Evolutionary conservation across 2,113 vertebrate genomes (phyloP).

Genomic region (Cynoglossus semilaevis): DNA sequence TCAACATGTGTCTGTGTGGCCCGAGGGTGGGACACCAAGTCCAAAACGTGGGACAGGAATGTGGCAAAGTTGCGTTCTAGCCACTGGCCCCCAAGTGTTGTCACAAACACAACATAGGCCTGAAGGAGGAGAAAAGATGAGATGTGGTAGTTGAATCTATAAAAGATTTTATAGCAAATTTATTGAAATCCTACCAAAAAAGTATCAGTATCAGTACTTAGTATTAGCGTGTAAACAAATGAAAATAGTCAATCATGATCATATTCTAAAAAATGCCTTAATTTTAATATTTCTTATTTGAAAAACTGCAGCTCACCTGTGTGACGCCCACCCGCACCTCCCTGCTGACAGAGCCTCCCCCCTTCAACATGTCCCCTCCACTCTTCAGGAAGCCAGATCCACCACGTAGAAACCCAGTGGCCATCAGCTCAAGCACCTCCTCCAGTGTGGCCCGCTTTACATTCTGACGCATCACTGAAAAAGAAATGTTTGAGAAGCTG

Average conservation of each 20-base stretch:
- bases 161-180: too few relatives aligned
- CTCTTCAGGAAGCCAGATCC: slow-evolving; percentile 97
- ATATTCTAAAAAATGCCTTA: too few relatives aligned
- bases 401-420: slow-evolving; percentile 94
- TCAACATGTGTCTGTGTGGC: slow-evolving; percentile 97
- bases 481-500: background rate
- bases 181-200: too few relatives aligned
- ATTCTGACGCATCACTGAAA: slow-evolving; percentile 95
- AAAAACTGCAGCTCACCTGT: slow-evolving; percentile 80
- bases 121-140: slow-evolving; percentile 46
- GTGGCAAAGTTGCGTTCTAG: slow-evolving; percentile 95
- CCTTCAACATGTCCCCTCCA: slow-evolving; percentile 98
- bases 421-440: slow-evolving; percentile 96
- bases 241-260: too few relatives aligned
- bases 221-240: too few relatives aligned
- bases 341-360: slow-evolving; percentile 93
- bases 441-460: slow-evolving; percentile 94
- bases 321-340: slow-evolving; percentile 98
- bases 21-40: slow-evolving; percentile 94
- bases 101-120: slow-evolving; percentile 98
- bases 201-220: too few relatives aligned
- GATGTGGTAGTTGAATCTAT: background rate
- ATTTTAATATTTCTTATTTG: background rate
- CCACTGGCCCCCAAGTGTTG: slow-evolving; percentile 94
- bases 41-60: slow-evolving; percentile 92